These are phyloP conservation scores for Sebastes hubbsi DNA, from an alignment of 2,797 vertebrate genomes.

Conservation along the genomic window DNA sequence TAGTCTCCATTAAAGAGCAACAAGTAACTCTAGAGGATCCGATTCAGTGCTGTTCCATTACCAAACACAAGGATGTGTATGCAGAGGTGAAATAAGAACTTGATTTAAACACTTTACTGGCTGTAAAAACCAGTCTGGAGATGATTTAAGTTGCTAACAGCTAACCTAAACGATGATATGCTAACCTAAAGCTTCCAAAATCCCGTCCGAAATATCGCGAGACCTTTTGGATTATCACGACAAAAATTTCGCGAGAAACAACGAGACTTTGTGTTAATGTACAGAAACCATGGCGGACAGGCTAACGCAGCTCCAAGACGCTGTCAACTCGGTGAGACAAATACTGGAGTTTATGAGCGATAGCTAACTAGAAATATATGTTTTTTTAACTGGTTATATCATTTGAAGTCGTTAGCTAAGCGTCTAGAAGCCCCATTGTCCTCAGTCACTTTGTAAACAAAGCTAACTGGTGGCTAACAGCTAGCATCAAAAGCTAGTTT, in stretches of 20 bases:
- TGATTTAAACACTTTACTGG: neutral
- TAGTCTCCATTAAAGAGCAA: constrained; percentile 10
- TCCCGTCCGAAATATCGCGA: constrained; percentile 15
- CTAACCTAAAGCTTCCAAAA: neutral
- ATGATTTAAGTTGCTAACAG: neutral
- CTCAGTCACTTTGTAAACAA: neutral
- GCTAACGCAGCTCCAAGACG: constrained; percentile 94
- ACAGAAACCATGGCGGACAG: constrained; percentile 90
- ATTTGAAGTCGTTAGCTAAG: neutral
- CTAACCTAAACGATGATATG: neutral
- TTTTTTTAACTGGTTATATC: rapidly evolving
- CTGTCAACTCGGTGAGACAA: constrained; percentile 91
- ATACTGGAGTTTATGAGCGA: neutral
- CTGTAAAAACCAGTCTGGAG: neutral
- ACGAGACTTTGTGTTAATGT: neutral
- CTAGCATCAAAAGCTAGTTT: too few species aligned
- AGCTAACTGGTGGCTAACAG: neutral
- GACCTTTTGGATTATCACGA: neutral
- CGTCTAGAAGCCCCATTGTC: rapidly evolving
- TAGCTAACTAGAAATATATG: rapidly evolving
- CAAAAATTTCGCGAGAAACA: constrained; percentile 57
- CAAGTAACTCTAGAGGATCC: neutral
- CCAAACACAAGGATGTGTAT: neutral
- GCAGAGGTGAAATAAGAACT: neutral
- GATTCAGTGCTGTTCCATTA: neutral